Conservation (phyloP, 2,113 vertebrate genomes). For the Morone chrysops region DNA sequence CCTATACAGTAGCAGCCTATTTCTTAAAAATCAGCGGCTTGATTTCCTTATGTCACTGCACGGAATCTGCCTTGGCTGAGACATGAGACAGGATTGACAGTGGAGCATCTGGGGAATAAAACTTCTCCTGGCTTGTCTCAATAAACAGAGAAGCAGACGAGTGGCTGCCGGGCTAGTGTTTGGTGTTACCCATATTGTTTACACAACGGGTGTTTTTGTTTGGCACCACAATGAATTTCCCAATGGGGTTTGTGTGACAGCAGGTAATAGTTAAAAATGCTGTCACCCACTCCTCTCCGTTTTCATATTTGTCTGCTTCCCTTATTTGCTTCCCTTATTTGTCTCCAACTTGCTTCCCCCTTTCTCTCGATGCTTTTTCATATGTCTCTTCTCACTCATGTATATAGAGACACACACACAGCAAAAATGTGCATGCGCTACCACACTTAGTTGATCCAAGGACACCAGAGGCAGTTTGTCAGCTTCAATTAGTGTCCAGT, state of each 20-base stretch:
- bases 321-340: slow-evolving; percentile 14
- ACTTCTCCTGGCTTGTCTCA: slow-evolving; percentile 65
- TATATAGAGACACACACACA: not conserved
- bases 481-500: slow-evolving; percentile 67
- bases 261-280: slow-evolving; percentile 55
- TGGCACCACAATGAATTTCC: slow-evolving; percentile 60
- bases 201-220: slow-evolving; percentile 62
- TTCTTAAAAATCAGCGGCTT: slow-evolving; percentile 10
- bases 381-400: slow-evolving; percentile 11
- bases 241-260: slow-evolving; percentile 61
- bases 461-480: slow-evolving; percentile 70
- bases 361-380: not conserved
- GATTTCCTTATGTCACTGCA: slow-evolving; percentile 43
- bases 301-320: slow-evolving; percentile 42
- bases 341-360: not conserved
- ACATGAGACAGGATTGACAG: slow-evolving; percentile 53
- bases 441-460: slow-evolving; percentile 55
- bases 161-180: slow-evolving; percentile 59
- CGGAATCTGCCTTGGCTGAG: slow-evolving; percentile 38
- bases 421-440: slow-evolving; percentile 31
- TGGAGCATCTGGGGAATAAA: slow-evolving; percentile 66
- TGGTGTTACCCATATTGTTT: slow-evolving; percentile 67
- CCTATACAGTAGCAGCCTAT: slow-evolving; percentile 16
- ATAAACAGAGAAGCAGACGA: slow-evolving; percentile 55
- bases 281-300: slow-evolving; percentile 27